Conservation (phyloP, 2,888 invertebrate species). For the Orthosia incerta region DNA sequence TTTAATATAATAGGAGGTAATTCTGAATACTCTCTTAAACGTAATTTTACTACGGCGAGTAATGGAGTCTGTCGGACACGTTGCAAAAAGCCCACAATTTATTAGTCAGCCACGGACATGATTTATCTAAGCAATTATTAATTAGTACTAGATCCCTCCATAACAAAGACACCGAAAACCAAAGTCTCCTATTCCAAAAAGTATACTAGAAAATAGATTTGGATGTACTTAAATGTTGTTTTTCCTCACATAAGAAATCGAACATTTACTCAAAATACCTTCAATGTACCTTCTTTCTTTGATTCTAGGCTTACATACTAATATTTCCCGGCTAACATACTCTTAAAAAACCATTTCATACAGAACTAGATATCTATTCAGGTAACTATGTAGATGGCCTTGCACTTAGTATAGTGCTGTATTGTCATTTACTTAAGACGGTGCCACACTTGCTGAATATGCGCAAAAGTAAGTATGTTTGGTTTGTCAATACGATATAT, state of each 20-base stretch:
- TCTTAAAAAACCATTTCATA: not conserved
- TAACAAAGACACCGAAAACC: no score
- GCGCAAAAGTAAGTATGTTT: slow-evolving; percentile 60
- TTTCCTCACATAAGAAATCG: not conserved
- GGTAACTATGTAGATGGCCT: not conserved
- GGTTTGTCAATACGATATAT: slow-evolving; percentile 64
- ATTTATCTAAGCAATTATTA: no score
- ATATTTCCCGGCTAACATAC: slow-evolving; percentile 9
- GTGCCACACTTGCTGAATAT: slow-evolving; percentile 41
- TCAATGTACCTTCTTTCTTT: not conserved
- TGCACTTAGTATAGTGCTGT: not conserved
- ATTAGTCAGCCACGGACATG: no score
- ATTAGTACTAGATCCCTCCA: not conserved
- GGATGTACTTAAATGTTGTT: slow-evolving; percentile 16
- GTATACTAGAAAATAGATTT: not conserved
- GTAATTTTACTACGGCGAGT: no score
- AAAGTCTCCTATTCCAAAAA: not conserved
- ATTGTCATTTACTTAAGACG: slow-evolving; percentile 28
- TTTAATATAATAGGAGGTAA: no score
- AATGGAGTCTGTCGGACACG: no score
- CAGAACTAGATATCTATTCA: not conserved
- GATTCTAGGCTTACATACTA: not conserved
- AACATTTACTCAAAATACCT: slow-evolving; percentile 9
- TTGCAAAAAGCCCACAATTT: no score
- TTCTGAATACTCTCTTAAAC: no score